Conservation (phyloP, 2,113 vertebrate species). For the Trogon surrucura region DNA sequence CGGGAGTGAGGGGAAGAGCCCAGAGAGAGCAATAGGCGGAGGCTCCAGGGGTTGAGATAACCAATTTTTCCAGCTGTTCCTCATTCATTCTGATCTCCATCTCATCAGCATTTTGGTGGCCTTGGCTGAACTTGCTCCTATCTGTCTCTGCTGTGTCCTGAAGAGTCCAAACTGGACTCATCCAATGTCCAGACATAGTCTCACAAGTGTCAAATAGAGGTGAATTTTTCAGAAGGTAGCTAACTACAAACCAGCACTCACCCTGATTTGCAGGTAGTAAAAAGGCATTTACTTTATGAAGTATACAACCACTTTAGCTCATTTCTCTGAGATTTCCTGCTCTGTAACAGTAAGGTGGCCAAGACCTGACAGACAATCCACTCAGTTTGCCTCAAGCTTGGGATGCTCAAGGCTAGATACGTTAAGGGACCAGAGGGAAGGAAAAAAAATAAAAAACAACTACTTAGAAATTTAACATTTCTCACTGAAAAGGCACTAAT, state of each 20-base stretch:
- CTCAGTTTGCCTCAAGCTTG: not conserved
- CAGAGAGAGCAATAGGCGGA: too few relatives aligned
- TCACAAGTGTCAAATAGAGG: not conserved
- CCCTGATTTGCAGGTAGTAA: not conserved
- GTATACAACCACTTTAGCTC: not conserved
- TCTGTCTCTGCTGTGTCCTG: not conserved
- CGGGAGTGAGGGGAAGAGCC: too few relatives aligned
- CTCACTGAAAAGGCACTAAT: not conserved
- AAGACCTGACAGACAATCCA: not conserved
- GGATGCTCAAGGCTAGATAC: not conserved
- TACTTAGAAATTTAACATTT: too few relatives aligned
- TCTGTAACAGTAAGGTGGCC: not conserved
- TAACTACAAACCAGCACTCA: not conserved
- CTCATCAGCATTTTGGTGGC: not conserved
- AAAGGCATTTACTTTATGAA: too few relatives aligned
- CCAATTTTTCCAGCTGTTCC: not conserved
- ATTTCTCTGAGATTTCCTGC: not conserved
- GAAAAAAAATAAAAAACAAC: too few relatives aligned
- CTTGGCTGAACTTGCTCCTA: not conserved
- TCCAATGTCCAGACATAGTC: fast-evolving
- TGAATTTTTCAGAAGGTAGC: not conserved
- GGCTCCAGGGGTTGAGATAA: too few relatives aligned
- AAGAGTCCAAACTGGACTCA: not conserved
- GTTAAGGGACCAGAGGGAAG: too few relatives aligned
- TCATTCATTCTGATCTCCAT: not conserved